These are phyloP conservation scores for Byasa hedistus DNA, from an alignment of 2,888 invertebrate species.

Conservation along the genomic window DNA sequence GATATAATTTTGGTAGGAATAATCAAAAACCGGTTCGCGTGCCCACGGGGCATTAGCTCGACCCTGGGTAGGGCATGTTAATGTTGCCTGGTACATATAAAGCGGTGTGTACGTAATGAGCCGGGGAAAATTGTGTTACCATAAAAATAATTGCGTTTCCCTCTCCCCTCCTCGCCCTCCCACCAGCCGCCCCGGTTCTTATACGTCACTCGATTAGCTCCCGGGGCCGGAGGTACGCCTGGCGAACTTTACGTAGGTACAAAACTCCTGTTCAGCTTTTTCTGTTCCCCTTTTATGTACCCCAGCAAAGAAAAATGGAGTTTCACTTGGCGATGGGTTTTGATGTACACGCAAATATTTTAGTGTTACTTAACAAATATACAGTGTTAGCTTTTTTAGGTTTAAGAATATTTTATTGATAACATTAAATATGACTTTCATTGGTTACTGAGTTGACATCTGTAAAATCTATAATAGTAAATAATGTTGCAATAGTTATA, in stretches of 20 bases:
- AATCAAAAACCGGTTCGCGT: conserved; percentile 77
- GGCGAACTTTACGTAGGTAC: conserved; percentile 31
- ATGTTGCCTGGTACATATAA: conserved; percentile 69
- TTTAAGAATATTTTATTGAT: no score
- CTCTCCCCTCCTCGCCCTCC: conserved; percentile 47
- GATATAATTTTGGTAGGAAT: conserved; percentile 77
- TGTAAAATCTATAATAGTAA: no score
- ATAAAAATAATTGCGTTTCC: conserved; percentile 78
- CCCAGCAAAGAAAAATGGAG: neutral
- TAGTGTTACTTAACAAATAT: no score
- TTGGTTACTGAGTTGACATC: no score
- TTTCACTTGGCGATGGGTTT: neutral
- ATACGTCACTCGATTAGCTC: conserved; percentile 59
- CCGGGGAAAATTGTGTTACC: conserved; percentile 79
- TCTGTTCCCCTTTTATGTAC: conserved; percentile 1
- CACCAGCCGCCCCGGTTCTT: conserved; percentile 37
- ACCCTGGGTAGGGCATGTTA: conserved; percentile 76
- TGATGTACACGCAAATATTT: neutral
- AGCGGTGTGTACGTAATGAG: conserved; percentile 77
- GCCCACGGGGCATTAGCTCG: conserved; percentile 72
- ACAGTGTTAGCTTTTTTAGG: no score
- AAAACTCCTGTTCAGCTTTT: conserved; percentile 13
- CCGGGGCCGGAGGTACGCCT: conserved; percentile 28
- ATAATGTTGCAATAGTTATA: no score
- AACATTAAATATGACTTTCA: no score